Evolutionary conservation across 2,797 vertebrate species (phyloP).

Genomic region (Premnoplex brunnescens): DNA sequence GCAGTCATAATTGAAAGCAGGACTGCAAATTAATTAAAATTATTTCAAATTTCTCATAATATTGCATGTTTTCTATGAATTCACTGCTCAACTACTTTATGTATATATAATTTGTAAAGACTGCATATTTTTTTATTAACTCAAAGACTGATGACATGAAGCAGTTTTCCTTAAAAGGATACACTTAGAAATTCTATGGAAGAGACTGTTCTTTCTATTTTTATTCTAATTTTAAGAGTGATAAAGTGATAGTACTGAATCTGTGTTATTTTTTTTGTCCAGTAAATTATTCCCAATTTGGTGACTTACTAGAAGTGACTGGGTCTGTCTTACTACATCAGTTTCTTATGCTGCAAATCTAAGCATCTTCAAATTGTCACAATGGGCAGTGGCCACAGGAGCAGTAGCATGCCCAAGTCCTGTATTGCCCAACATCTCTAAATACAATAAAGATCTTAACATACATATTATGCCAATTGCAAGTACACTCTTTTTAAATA

Average conservation of each 20-base stretch:
- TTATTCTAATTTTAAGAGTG: not conserved
- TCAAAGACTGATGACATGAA: not conserved
- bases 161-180: not conserved
- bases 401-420: not conserved
- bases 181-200: not conserved
- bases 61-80: not conserved
- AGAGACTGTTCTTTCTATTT: not conserved
- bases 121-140: not conserved
- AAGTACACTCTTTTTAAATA: not conserved
- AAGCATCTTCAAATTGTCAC: not conserved
- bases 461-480: not conserved
- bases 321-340: not conserved
- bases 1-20: not conserved
- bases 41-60: not conserved
- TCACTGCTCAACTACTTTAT: not conserved
- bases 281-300: not conserved
- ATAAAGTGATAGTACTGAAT: not conserved
- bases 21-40: not conserved
- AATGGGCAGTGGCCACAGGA: not conserved
- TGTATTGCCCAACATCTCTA: not conserved
- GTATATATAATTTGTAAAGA: not conserved
- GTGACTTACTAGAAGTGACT: not conserved
- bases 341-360: not conserved
- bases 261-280: not conserved
- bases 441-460: not conserved